Conservation (phyloP, 2,888 invertebrate genomes). For the Euproctis similis region DNA sequence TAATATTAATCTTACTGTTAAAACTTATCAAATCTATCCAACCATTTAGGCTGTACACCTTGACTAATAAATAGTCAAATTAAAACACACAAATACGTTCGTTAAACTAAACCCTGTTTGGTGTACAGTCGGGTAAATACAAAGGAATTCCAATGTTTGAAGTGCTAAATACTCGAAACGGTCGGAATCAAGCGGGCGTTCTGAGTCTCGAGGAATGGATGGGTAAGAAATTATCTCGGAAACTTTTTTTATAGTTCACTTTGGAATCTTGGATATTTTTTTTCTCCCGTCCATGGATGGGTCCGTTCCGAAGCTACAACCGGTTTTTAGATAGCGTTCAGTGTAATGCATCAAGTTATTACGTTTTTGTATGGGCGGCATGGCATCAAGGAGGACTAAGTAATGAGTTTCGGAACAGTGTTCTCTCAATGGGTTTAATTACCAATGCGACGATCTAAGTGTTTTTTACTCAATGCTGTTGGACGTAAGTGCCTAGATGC, state of each 20-base stretch:
- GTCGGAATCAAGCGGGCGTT: slow-evolving; percentile 35
- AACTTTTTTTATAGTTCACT: slow-evolving; percentile 71
- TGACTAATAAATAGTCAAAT: too few species aligned
- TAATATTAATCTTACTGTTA: too few species aligned
- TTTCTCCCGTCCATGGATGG: slow-evolving; percentile 55
- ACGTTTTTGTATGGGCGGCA: slow-evolving; percentile 68
- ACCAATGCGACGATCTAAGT: slow-evolving; percentile 20
- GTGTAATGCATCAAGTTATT: slow-evolving; percentile 69
- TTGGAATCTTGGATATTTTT: slow-evolving; percentile 69
- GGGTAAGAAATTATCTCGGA: slow-evolving; percentile 68
- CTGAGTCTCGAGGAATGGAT: slow-evolving; percentile 41
- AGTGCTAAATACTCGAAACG: slow-evolving; percentile 55
- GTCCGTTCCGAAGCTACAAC: slow-evolving; percentile 65
- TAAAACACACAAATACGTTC: too few species aligned
- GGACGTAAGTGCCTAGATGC: slow-evolving; percentile 10
- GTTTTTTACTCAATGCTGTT: slow-evolving; percentile 10
- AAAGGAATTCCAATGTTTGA: slow-evolving; percentile 39
- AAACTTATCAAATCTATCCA: too few species aligned
- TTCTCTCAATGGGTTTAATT: slow-evolving; percentile 52
- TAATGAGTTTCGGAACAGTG: slow-evolving; percentile 60
- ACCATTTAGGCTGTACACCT: too few species aligned
- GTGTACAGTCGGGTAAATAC: too few species aligned
- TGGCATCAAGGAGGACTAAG: slow-evolving; percentile 58
- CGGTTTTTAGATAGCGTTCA: slow-evolving; percentile 73
- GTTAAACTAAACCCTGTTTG: too few species aligned